A percentile compares a stretch with the other conserved stretches of the same genome.
phyloP scores from a whole-genome alignment of 2,888 invertebrate genomes.

The Agonopterix subpropinquella region DNA sequence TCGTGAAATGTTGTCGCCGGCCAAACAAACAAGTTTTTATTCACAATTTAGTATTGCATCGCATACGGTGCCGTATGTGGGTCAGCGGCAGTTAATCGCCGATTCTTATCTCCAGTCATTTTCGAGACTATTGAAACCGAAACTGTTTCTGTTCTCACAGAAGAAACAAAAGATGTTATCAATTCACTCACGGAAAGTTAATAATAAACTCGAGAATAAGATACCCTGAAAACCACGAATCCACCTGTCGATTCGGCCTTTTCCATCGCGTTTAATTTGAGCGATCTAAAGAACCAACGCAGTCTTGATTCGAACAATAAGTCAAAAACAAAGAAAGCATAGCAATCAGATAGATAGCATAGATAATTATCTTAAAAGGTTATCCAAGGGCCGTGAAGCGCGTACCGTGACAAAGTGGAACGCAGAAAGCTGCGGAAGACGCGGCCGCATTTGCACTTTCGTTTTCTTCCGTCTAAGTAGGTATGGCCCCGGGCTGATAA shows the following conservation, averaged over 20 bases:
- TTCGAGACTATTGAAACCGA: constrained; percentile 40
- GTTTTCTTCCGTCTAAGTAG: constrained; percentile 35
- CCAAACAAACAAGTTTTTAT: constrained; percentile 27
- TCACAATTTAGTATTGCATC: constrained; percentile 32
- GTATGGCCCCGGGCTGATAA: constrained; percentile 18
- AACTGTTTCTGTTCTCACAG: constrained; percentile 28
- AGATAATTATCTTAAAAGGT: constrained; percentile 4
- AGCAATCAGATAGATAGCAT: not conserved
- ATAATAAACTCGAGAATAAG: constrained; percentile 7
- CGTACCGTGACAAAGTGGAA: constrained; percentile 27
- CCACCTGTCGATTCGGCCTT: not conserved
- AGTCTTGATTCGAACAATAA: no score
- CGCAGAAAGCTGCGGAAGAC: constrained; percentile 29
- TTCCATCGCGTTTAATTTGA: not conserved
- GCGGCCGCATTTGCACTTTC: constrained; percentile 40
- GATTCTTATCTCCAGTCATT: constrained; percentile 33
- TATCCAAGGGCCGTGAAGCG: constrained; percentile 10
- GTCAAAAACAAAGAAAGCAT: not conserved
- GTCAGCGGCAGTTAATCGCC: constrained; percentile 43
- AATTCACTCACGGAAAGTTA: constrained; percentile 26
- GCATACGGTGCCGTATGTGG: constrained; percentile 34
- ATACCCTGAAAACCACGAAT: not conserved
- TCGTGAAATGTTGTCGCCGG: constrained; percentile 46
- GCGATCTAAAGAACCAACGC: no score
- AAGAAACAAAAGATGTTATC: constrained; percentile 19